Evolutionary conservation across 2,113 vertebrate genomes (phyloP).

Genomic region (Myrmophylax atrothorax): DNA sequence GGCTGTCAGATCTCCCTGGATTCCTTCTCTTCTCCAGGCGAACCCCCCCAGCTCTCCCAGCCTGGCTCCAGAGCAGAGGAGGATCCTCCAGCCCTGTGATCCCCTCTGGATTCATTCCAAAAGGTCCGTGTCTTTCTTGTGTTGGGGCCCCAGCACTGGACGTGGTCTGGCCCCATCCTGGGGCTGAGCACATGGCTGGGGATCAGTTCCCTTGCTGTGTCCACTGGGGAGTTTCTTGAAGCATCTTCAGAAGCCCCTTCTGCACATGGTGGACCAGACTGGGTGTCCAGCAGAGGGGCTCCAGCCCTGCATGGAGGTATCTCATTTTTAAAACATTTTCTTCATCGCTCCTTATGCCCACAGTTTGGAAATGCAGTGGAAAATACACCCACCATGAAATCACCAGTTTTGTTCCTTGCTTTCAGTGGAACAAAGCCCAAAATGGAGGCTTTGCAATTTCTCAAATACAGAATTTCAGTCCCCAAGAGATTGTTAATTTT

Average conservation of each 20-base stretch:
- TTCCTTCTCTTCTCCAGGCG: neutral
- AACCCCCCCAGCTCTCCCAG: neutral
- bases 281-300: neutral
- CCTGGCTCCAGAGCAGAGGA: neutral
- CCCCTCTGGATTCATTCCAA: too few species aligned
- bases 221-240: too few species aligned
- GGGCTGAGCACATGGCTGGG: too few species aligned
- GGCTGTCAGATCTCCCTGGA: neutral
- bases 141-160: too few species aligned
- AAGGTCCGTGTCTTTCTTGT: too few species aligned
- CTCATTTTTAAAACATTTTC: neutral
- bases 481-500: constrained; percentile 16
- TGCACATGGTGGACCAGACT: too few species aligned
- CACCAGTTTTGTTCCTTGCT: neutral
- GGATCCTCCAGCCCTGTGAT: too few species aligned
- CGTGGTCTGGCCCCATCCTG: too few species aligned
- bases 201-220: too few species aligned
- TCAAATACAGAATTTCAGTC: constrained; percentile 52
- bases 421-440: neutral
- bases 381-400: neutral
- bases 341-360: rapidly evolving
- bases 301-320: neutral
- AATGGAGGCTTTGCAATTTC: constrained; percentile 26
- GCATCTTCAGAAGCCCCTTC: too few species aligned
- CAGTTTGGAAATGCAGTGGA: neutral